A percentile compares a stretch with the other conserved stretches of the same genome.
Conservation (phyloP, 2,888 invertebrate species). For the Eupelmus urozonus region DNA sequence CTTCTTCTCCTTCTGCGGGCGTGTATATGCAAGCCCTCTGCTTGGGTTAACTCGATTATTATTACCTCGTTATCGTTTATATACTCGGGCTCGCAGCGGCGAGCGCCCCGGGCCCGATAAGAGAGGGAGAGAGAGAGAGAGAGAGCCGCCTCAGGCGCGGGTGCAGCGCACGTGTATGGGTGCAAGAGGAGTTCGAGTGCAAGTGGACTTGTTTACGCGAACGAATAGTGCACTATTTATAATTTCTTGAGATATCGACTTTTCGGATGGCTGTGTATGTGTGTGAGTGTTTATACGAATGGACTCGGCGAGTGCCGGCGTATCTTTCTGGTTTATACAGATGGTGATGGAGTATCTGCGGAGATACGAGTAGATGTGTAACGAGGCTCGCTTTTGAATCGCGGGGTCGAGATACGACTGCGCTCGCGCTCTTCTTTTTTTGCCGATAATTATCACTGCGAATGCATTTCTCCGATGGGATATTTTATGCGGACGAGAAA, state of each 20-base stretch:
- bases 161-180: not conserved
- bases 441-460: slow-evolving; percentile 29
- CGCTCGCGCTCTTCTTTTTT: not conserved
- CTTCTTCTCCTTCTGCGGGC: slow-evolving; percentile 41
- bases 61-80: slow-evolving; percentile 73
- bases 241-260: slow-evolving; percentile 1
- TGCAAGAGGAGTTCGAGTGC: not conserved
- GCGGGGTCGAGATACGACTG: not conserved
- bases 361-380: slow-evolving; percentile 7
- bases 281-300: no score
- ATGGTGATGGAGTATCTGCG: slow-evolving; percentile 1
- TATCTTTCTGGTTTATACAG: not conserved
- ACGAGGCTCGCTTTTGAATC: not conserved
- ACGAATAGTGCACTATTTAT: slow-evolving; percentile 32
- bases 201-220: slow-evolving; percentile 53
- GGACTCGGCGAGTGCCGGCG: no score
- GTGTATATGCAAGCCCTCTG: slow-evolving; percentile 1
- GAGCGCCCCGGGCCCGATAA: slow-evolving; percentile 42
- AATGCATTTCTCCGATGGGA: slow-evolving; percentile 21
- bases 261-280: not conserved
- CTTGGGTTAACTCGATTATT: slow-evolving; percentile 69
- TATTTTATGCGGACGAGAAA: slow-evolving; percentile 30
- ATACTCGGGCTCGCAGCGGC: slow-evolving; percentile 50
- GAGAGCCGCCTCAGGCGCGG: not conserved
- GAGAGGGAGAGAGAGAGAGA: no score